Percentiles rank a stretch among this genome's conserved stretches.
phyloP scores from a whole-genome alignment of 2,113 vertebrate species.

The Coryphaenoides rupestris region DNA sequence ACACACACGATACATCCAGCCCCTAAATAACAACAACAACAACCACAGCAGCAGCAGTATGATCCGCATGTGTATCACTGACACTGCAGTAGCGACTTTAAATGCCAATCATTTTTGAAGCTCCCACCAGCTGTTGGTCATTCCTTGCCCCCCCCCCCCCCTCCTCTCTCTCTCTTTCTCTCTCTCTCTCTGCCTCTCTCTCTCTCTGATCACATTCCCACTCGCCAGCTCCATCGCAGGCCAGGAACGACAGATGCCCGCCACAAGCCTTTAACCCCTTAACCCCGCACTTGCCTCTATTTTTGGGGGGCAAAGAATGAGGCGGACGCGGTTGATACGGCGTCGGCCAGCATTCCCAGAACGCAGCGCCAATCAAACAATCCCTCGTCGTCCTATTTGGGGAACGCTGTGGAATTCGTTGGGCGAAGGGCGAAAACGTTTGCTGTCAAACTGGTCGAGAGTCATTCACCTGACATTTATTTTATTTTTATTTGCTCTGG shows the following conservation, averaged over 20 bases:
- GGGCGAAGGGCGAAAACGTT: no score
- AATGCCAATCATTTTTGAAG: conserved; percentile 85
- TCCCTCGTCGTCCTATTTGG: not conserved
- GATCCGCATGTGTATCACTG: conserved; percentile 8
- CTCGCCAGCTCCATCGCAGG: conserved; percentile 50
- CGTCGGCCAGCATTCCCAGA: conserved; percentile 41
- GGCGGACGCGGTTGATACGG: conserved; percentile 56
- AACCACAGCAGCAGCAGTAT: conserved; percentile 23
- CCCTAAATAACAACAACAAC: no score
- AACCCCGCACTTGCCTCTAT: conserved; percentile 64
- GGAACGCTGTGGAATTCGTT: not conserved
- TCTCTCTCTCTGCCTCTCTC: conserved; percentile 44
- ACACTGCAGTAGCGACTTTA: conserved; percentile 44
- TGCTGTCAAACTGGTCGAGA: no score
- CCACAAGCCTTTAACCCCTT: conserved; percentile 67
- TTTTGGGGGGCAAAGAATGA: conserved; percentile 65
- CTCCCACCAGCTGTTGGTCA: conserved; percentile 88
- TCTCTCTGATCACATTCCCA: conserved; percentile 57
- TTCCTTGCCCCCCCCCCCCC: conserved; percentile 25
- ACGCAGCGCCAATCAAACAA: conserved; percentile 16
- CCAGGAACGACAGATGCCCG: conserved; percentile 71
- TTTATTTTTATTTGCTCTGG: no score
- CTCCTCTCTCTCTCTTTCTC: conserved; percentile 5
- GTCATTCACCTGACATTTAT: no score
- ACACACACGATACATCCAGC: not conserved